A percentile compares a stretch with the other conserved stretches of the same genome.
Evolutionary conservation across 2,113 vertebrate species (phyloP).

Genomic region (Spheniscus mendiculus): DNA sequence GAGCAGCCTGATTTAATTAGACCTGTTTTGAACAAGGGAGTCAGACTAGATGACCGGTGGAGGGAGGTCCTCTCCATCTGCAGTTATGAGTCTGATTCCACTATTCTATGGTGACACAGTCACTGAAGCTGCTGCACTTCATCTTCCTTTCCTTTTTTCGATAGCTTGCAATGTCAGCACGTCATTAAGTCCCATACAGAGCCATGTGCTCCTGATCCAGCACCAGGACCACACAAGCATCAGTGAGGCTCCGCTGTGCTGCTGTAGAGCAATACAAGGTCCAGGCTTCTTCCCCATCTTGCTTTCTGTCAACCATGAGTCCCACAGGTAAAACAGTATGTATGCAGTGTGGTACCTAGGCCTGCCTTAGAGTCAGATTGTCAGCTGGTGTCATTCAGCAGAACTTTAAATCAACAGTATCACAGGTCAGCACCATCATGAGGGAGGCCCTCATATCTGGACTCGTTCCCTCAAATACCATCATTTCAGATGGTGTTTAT

Average conservation of each 20-base stretch:
- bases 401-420: not conserved
- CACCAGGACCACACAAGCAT: not conserved
- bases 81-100: not conserved
- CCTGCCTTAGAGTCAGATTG: not conserved
- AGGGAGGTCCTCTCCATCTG: not conserved
- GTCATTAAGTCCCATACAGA: not conserved
- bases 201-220: not conserved
- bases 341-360: not conserved
- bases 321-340: not conserved
- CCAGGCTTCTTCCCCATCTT: not conserved
- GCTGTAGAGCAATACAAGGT: not conserved
- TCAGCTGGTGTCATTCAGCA: not conserved
- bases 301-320: not conserved
- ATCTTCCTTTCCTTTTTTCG: not conserved
- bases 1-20: not conserved
- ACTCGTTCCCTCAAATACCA: not conserved
- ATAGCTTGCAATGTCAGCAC: not conserved
- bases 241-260: not conserved
- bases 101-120: not conserved
- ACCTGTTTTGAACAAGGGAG: not conserved
- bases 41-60: not conserved
- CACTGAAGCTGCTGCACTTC: not conserved
- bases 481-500: not conserved
- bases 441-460: not conserved
- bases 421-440: not conserved